phyloP scores from a whole-genome alignment of 2,797 vertebrate genomes.

The Chrosomus eos region DNA sequence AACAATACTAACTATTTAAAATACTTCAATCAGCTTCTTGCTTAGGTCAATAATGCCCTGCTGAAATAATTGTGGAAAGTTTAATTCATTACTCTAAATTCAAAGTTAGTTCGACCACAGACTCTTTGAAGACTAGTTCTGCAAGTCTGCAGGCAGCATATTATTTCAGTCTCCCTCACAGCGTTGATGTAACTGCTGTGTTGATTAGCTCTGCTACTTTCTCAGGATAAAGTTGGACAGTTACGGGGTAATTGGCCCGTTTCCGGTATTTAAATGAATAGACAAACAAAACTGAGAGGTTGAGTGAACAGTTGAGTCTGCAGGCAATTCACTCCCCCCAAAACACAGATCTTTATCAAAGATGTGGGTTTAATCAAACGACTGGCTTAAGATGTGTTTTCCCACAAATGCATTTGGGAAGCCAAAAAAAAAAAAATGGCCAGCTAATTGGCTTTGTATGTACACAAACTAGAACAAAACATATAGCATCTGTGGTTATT shows the following conservation, averaged over 20 bases:
- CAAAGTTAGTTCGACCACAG: slow-evolving; percentile 16
- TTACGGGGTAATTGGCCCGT: slow-evolving; percentile 65
- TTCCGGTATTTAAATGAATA: slow-evolving; percentile 68
- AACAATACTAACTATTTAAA: neutral
- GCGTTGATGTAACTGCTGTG: slow-evolving; percentile 63
- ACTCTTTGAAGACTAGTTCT: slow-evolving; percentile 25
- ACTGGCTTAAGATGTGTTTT: slow-evolving; percentile 58
- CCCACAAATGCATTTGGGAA: slow-evolving; percentile 33
- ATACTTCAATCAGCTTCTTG: neutral
- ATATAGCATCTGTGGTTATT: slow-evolving; percentile 9
- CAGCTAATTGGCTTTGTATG: neutral
- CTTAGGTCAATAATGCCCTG: neutral
- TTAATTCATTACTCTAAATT: slow-evolving; percentile 9
- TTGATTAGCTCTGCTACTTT: slow-evolving; percentile 62
- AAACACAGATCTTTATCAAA: slow-evolving; percentile 72
- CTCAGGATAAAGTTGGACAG: slow-evolving; percentile 49
- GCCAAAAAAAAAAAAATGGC: neutral
- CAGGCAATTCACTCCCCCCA: slow-evolving; percentile 59
- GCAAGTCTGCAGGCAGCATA: neutral
- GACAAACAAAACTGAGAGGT: slow-evolving; percentile 61
- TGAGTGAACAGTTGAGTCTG: slow-evolving; percentile 64
- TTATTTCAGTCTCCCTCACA: slow-evolving; percentile 36
- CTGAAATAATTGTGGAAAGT: neutral
- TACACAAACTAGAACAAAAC: slow-evolving; percentile 10
- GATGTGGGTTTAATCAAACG: slow-evolving; percentile 68